These are phyloP conservation scores for Heteractis magnifica DNA, from an alignment of 92 coral and sea anemone genomes.

Conservation along the genomic window DNA sequence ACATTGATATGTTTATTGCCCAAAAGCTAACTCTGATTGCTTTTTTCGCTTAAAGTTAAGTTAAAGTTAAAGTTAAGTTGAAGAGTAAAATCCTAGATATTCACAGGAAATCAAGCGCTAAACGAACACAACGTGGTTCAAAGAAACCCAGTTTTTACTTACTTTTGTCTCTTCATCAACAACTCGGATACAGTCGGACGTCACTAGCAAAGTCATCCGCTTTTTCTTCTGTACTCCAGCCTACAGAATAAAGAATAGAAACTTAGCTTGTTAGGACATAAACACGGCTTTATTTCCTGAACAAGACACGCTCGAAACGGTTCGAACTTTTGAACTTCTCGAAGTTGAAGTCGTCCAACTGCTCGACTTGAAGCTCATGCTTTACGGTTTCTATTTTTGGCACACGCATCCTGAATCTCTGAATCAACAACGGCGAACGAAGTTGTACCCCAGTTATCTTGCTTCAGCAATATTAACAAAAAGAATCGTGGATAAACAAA, in stretches of 20 bases:
- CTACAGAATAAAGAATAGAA: slow-evolving; percentile 32
- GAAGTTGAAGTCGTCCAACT: slow-evolving; percentile 6
- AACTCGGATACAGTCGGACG: slow-evolving; percentile 94
- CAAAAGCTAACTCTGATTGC: not conserved
- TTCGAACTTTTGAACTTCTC: not conserved
- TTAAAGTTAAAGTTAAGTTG: not conserved
- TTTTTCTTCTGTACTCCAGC: slow-evolving; percentile 70
- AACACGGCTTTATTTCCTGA: not conserved
- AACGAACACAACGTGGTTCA: slow-evolving; percentile 1
- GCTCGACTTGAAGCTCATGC: not conserved
- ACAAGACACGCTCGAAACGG: slow-evolving; percentile 5
- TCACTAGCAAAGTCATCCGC: slow-evolving; percentile 91
- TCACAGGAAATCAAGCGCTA: not conserved
- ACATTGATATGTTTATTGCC: not conserved
- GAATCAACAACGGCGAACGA: not conserved
- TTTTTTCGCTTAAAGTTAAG: not conserved
- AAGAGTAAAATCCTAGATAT: not conserved
- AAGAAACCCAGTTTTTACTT: not conserved
- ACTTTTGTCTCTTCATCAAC: slow-evolving; percentile 98
- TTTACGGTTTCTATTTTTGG: slow-evolving; percentile 1
- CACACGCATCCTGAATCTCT: slow-evolving; percentile 2
- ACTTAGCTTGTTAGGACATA: not conserved
- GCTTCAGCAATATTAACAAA: slow-evolving; percentile 37
- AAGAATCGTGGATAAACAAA: slow-evolving; percentile 4
- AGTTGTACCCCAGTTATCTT: slow-evolving; percentile 38